Evolutionary conservation across 2,797 vertebrate species (phyloP), one percentile per base, ranked within the genome.

Genomic region (Melanogrammus aeglefinus): DNA sequence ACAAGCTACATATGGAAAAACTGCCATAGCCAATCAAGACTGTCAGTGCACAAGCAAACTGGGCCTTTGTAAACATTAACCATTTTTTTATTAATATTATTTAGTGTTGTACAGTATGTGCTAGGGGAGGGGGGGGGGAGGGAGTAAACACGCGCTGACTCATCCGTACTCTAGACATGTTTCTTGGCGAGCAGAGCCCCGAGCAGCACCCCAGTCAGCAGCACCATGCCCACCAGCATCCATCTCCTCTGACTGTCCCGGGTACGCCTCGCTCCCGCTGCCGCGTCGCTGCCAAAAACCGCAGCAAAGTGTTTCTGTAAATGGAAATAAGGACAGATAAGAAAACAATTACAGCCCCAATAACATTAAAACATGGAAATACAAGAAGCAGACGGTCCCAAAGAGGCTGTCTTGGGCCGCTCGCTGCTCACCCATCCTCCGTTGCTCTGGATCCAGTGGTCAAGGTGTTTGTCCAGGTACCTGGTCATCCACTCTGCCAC

Each of bases 401-500:
- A 66, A 27, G 10, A 24, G 24, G 24, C 2, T 9, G 27, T 24
- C 24, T 12, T 0, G 24, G 63, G 21, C n/a, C 3, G 4, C 9
- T 16, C 10, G 24, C 24, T 27, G 92, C 97, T 96, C 93, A 99
- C 98, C 97, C 98, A 99, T 92, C 97, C 97, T 84, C 97, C 97
- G 84, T 99, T 96, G 81, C 94, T 95, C 87, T 96, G 94, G 91
- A 99, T 97, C 98, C 98, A 99, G 38, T 95, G 94, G 72, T 94
- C 93, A 86, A 99, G 94, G 88, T 96, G 92, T 82, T 96, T 95
- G 84, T 98, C 97, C 93, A 99, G 92, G 91, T 99, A 99, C 63
- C 92, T 94, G 77, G 96, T 96, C 97, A 99, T 99, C 97, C 98
- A 99, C 73, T 95, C 92, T 12, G 95, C 94, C 16, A 99, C 96